Base-by-base conservation (phyloP, 2,888 invertebrate genomes). In the Acholoe squamosa region DNA sequence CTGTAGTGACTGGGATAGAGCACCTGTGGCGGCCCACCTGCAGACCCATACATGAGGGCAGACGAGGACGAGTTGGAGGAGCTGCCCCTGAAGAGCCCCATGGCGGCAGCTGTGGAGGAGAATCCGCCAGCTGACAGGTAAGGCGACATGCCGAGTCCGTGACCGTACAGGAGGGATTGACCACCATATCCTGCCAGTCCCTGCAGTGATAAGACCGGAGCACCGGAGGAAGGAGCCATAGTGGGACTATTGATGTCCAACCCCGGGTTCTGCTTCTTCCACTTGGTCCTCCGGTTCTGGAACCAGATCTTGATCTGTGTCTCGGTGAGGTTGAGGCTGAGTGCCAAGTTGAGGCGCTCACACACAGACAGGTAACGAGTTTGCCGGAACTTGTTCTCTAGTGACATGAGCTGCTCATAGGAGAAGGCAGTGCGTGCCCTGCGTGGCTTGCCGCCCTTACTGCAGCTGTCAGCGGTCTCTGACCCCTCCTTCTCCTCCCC, bases 251-350 rank as follows among this genome's bases (percentile, higher is more conserved):
- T 96, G 10, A 99, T 99, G 96, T 99, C 99, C 97, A 99, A 97
- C 0, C 99, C 99, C 0, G 99, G 99, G 95, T 99, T 99, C 96
- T 99, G 99, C 95, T 99, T 99, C 97, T 99, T 99, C 99, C 99
- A 99, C 96, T 99, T 99, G 93, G 99, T 99, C 93, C 99, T 96
- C 12, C 93, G 91, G 96, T 99, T 99, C 93, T 96, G 96, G 92
- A 96, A 96, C 96, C 96, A 96, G 61, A 96, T 96, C 94, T 96
- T 96, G 22, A 96, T 96, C 97, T 99, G 99, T 0, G 99, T 99
- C 96, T 99, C 99, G 0, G 99, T 99, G 92, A 99, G 97, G 94
- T 98, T 98, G 91, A 99, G 97, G 91, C 98, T 98, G 89, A 99
- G 96, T 0, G 99, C 99, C 93, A 99, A 96, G 96, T 99, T 99